A percentile compares a stretch with the other conserved stretches of the same genome.
Evolutionary conservation across 2,797 vertebrate genomes (phyloP).

Genomic region (Syngnathus acus): DNA sequence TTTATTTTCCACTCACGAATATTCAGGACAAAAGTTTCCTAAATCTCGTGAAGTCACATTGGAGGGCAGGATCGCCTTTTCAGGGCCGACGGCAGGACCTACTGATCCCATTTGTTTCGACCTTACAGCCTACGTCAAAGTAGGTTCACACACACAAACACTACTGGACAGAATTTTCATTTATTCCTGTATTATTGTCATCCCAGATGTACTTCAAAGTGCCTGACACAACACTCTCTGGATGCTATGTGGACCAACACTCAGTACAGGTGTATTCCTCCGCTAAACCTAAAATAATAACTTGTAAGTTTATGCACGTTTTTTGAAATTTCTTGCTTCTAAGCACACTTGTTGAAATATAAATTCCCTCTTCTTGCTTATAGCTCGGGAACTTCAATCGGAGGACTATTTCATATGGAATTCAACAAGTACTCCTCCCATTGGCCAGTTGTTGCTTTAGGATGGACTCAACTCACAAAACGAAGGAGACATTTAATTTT

Average conservation of each 20-base stretch:
- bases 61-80: constrained; percentile 79
- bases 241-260: constrained; percentile 89
- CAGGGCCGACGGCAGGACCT: constrained; percentile 63
- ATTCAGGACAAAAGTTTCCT: constrained; percentile 89
- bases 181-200: constrained; percentile 4
- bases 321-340: background rate
- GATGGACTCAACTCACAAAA: background rate
- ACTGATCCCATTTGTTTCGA: constrained; percentile 81
- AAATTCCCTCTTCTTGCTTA: constrained; percentile 25
- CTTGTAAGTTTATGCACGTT: constrained; percentile 70
- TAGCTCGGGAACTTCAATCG: constrained; percentile 85
- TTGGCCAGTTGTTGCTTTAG: constrained; percentile 65
- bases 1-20: background rate
- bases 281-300: constrained; percentile 80
- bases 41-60: constrained; percentile 85
- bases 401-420: constrained; percentile 96
- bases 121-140: constrained; percentile 86
- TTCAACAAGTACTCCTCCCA: constrained; percentile 82
- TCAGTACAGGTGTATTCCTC: constrained; percentile 89
- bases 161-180: background rate
- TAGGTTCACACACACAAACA: constrained; percentile 45
- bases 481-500: no score
- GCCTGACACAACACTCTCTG: constrained; percentile 86
- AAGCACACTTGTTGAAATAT: constrained; percentile 10
- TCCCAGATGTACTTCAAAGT: constrained; percentile 86